Percentiles rank a stretch among this genome's conserved stretches.
Evolutionary conservation across 2,797 vertebrate genomes (phyloP).

Genomic region (Hypotaenidia philippensis): DNA sequence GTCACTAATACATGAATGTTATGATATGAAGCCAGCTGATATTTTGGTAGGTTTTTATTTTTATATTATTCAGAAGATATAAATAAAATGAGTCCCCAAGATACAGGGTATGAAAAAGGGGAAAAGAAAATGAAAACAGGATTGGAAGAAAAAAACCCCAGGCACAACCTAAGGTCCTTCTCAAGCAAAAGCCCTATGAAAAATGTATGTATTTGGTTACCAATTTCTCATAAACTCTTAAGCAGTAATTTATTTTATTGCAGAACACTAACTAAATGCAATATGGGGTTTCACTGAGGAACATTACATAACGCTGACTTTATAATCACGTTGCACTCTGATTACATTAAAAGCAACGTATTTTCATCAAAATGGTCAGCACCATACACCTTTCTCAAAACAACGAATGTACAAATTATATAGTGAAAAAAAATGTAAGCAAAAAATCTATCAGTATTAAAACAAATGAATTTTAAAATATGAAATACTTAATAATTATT

Average conservation of each 20-base stretch:
- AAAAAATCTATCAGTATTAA: background rate
- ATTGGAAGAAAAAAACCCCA: background rate
- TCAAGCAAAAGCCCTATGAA: background rate
- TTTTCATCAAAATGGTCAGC: background rate
- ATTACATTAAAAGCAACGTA: background rate
- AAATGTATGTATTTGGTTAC: background rate
- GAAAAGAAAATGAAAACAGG: background rate
- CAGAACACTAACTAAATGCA: background rate
- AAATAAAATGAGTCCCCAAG: background rate
- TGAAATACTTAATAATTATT: background rate
- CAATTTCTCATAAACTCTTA: background rate
- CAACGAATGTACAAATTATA: background rate
- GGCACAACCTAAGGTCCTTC: background rate
- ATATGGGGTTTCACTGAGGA: background rate
- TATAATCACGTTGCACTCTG: background rate
- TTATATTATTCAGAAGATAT: background rate
- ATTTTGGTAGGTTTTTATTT: background rate
- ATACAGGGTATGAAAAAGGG: background rate
- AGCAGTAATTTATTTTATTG: background rate
- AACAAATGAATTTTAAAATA: background rate
- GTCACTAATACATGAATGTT: fast-evolving
- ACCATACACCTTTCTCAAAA: background rate
- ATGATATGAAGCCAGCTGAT: background rate
- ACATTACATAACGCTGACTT: background rate
- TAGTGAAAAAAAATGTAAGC: background rate